phyloP scores from a whole-genome alignment of 2,888 invertebrate species.

The Mactromeris polynyma region DNA sequence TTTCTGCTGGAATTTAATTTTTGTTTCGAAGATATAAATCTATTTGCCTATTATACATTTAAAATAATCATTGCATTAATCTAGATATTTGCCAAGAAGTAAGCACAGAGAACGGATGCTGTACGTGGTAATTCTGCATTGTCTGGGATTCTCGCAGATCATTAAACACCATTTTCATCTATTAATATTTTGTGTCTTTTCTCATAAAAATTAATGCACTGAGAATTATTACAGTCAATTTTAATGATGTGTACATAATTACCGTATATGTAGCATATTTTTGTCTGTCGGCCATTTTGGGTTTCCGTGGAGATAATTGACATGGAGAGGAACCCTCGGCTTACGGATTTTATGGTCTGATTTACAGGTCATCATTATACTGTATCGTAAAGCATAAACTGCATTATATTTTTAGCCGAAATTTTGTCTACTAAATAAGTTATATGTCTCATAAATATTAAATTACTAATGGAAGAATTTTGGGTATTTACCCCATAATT shows the following conservation, averaged over 20 bases:
- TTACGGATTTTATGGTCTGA: not conserved
- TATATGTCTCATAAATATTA: not conserved
- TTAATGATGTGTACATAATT: slow-evolving; percentile 15
- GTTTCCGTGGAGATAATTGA: not conserved
- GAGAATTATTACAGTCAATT: slow-evolving; percentile 25
- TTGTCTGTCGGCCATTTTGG: slow-evolving; percentile 23
- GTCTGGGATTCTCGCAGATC: not conserved
- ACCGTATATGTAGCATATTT: slow-evolving; percentile 14
- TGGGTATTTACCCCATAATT: not conserved
- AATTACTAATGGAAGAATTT: not conserved
- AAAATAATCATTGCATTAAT: slow-evolving; percentile 25
- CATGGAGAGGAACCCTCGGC: not conserved
- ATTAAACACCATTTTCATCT: slow-evolving; percentile 21
- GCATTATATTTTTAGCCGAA: not conserved
- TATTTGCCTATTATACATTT: slow-evolving; percentile 25
- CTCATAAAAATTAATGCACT: slow-evolving; percentile 20
- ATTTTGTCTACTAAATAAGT: not conserved
- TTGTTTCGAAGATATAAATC: slow-evolving; percentile 13
- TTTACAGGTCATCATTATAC: not conserved
- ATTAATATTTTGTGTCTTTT: slow-evolving; percentile 20
- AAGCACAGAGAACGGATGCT: not conserved
- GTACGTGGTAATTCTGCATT: not conserved
- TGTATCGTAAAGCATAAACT: not conserved
- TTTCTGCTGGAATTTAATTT: slow-evolving; percentile 15
- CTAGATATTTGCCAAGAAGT: slow-evolving; percentile 6